Evolutionary conservation across 2,888 invertebrate genomes (phyloP).

Genomic region (Drosophila prolongata): DNA sequence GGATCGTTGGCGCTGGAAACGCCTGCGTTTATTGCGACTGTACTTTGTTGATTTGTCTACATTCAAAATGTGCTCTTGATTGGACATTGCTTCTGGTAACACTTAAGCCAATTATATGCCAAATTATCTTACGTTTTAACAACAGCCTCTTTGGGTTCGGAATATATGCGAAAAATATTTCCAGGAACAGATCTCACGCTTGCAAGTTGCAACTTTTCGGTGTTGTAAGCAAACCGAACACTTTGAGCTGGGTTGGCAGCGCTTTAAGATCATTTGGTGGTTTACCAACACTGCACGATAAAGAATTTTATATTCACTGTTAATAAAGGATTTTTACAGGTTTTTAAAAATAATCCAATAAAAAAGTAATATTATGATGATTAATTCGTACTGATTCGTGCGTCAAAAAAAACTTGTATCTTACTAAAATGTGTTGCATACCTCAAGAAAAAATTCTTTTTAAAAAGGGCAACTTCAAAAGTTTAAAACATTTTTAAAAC

Average conservation of each 20-base stretch:
- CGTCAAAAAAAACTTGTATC: too few relatives aligned
- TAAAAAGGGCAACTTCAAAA: too few relatives aligned
- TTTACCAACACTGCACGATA: conserved; percentile 1
- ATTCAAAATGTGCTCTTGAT: background rate
- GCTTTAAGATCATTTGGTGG: background rate
- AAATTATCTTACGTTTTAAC: background rate
- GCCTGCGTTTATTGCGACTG: conserved; percentile 1
- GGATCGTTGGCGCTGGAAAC: background rate
- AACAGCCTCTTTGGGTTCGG: background rate
- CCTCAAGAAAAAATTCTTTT: too few relatives aligned
- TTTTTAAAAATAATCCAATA: background rate
- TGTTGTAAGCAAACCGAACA: background rate
- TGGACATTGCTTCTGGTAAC: background rate
- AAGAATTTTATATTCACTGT: too few relatives aligned
- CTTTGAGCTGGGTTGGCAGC: background rate
- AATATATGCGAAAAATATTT: background rate
- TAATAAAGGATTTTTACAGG: background rate
- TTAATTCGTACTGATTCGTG: too few relatives aligned
- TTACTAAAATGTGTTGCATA: too few relatives aligned
- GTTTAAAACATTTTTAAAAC: too few relatives aligned
- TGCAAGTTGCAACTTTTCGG: background rate
- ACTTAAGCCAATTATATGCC: background rate
- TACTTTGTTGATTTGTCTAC: background rate
- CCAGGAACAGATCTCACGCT: background rate
- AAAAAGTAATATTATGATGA: too few relatives aligned